These are phyloP conservation scores for Oxyura jamaicensis DNA, from an alignment of 2,113 vertebrate species.

Conservation along the genomic window DNA sequence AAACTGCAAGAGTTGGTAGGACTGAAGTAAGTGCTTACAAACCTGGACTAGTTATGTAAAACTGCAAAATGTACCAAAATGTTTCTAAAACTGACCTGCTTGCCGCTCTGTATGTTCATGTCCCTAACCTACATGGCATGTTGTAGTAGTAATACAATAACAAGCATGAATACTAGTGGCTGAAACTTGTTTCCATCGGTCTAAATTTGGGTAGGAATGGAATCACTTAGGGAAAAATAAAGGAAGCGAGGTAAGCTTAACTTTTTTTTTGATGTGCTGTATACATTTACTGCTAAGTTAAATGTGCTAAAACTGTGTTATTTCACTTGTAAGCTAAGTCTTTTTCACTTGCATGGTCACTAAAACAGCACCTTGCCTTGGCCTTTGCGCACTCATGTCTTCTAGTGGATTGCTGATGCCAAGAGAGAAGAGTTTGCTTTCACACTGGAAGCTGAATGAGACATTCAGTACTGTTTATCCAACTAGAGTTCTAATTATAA, in stretches of 20 bases:
- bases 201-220: conserved; percentile 42
- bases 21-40: neutral
- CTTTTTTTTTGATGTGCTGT: neutral
- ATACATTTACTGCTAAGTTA: neutral
- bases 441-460: rapidly evolving
- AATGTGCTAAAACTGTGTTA: neutral
- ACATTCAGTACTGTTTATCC: neutral
- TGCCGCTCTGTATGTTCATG: neutral
- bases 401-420: neutral
- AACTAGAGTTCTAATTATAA: too few species aligned
- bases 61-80: neutral
- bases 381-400: neutral
- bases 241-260: neutral
- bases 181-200: conserved; percentile 29
- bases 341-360: neutral
- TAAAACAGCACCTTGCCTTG: neutral
- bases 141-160: neutral
- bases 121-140: neutral
- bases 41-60: neutral
- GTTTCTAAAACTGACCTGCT: neutral
- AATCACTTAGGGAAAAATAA: conserved; percentile 26
- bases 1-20: neutral
- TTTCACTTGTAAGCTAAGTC: neutral
- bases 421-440: neutral
- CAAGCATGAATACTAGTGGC: neutral